A percentile compares a stretch with the other conserved stretches of the same genome.
These are phyloP conservation scores for Neogale vison DNA, from an alignment of 2,113 vertebrate species.

Conservation along the genomic window DNA sequence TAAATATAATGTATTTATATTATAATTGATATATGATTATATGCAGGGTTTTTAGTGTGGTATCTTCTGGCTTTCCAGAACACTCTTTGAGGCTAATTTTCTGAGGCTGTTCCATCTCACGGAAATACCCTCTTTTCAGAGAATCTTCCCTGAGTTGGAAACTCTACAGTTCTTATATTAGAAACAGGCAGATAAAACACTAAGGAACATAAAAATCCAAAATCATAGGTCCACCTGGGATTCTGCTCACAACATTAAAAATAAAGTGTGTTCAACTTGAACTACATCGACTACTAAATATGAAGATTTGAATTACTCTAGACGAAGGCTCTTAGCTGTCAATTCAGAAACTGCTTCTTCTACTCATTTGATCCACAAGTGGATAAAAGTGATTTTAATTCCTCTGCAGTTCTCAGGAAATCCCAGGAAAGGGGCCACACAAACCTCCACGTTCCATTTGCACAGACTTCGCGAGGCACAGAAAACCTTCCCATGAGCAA, in stretches of 20 bases:
- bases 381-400: background rate
- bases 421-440: background rate
- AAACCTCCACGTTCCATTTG: background rate
- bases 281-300: background rate
- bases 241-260: background rate
- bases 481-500: accelerated
- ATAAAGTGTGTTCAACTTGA: background rate
- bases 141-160: background rate
- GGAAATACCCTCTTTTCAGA: background rate
- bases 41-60: background rate
- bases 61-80: background rate
- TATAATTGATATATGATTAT: background rate
- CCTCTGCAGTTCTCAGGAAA: too few species aligned
- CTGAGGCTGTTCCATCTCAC: background rate
- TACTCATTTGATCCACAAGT: background rate
- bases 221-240: background rate
- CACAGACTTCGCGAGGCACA: background rate
- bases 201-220: background rate
- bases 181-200: background rate
- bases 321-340: background rate
- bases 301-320: background rate
- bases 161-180: background rate
- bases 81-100: background rate
- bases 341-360: background rate
- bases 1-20: background rate